Evolutionary conservation across 2,888 invertebrate genomes (phyloP).

Genomic region (Imbricaverruca yamaguchii): DNA sequence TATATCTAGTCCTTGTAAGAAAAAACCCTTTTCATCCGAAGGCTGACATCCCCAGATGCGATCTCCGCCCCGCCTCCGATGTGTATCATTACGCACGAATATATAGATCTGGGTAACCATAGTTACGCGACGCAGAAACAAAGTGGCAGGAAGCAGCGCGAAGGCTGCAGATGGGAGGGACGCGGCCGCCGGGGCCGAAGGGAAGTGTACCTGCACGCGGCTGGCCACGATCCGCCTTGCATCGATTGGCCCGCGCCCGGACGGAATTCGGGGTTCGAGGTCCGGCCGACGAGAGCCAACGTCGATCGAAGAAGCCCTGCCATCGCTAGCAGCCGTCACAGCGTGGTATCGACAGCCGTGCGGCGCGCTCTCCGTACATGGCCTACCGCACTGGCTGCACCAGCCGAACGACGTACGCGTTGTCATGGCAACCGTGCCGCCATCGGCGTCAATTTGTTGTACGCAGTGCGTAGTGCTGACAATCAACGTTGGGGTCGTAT

Average conservation of each 20-base stretch:
- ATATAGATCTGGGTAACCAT: constrained; percentile 17
- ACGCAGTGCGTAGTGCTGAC: background rate
- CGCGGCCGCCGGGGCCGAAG: background rate
- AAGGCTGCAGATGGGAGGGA: background rate
- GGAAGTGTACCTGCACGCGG: background rate
- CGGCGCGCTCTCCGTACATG: background rate
- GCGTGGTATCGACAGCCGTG: background rate
- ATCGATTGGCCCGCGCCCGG: background rate
- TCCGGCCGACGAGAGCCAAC: background rate
- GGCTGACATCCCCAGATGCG: no score
- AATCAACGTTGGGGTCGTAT: no score
- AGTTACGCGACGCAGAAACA: background rate
- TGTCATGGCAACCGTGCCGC: background rate
- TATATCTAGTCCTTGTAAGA: no score
- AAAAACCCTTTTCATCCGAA: no score
- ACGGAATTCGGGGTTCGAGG: background rate
- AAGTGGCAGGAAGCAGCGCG: background rate
- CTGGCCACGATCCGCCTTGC: background rate
- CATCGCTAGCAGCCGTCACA: background rate
- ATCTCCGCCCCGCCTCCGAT: background rate
- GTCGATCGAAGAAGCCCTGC: constrained; percentile 11
- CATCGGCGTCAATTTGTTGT: background rate
- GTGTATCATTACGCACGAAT: background rate
- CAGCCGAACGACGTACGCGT: background rate
- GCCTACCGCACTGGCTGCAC: constrained; percentile 6